Percentiles rank a stretch among this genome's conserved stretches.
phyloP scores from a whole-genome alignment of 2,888 invertebrate species.

The Coronaproctus castanopsis region DNA sequence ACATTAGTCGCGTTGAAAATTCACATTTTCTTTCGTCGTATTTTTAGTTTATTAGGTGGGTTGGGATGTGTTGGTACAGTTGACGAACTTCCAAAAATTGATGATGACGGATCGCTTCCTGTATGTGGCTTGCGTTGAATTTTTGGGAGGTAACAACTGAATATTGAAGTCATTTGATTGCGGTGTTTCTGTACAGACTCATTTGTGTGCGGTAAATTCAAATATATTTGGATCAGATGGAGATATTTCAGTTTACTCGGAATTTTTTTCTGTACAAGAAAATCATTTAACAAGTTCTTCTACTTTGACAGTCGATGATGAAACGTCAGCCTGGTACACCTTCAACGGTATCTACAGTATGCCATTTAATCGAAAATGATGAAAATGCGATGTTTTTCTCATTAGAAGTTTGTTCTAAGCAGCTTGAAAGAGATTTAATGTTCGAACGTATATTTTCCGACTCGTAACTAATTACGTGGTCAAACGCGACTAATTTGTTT shows the following conservation, averaged over 20 bases:
- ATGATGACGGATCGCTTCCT: background rate
- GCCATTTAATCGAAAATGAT: background rate
- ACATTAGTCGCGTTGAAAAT: background rate
- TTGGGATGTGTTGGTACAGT: background rate
- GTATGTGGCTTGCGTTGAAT: background rate
- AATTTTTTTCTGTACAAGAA: background rate
- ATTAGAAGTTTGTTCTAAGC: background rate
- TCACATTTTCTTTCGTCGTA: background rate
- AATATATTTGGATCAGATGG: background rate
- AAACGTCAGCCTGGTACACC: background rate
- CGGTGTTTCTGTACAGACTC: background rate
- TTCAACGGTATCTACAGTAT: background rate
- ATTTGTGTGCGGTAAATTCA: background rate
- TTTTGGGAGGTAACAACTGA: background rate
- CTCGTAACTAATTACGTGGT: background rate
- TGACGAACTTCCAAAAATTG: background rate
- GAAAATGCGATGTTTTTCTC: background rate
- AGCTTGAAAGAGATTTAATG: background rate
- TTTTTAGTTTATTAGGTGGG: background rate
- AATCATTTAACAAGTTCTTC: background rate
- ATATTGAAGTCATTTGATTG: background rate
- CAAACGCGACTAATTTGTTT: background rate
- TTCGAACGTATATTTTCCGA: background rate
- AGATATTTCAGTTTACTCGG: background rate
- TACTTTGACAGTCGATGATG: background rate